phyloP scores from a whole-genome alignment of 2,888 invertebrate species.

The Pseudoips prasinana region DNA sequence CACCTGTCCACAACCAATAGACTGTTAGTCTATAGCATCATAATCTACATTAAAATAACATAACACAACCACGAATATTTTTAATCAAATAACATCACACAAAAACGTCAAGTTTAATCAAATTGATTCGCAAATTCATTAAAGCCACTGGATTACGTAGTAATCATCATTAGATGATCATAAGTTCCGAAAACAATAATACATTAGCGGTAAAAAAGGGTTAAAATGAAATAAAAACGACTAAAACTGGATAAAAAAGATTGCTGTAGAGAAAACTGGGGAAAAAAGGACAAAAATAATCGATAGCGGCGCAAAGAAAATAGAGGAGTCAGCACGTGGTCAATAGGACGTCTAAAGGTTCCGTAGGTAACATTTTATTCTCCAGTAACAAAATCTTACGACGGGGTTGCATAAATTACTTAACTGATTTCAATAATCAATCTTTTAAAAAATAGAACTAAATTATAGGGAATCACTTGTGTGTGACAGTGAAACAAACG shows the following conservation, averaged over 20 bases:
- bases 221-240: constrained; percentile 37
- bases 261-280: constrained; percentile 33
- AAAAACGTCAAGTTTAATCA: constrained; percentile 18
- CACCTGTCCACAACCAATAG: no score
- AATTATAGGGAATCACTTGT: no score
- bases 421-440: no score
- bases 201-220: constrained; percentile 37
- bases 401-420: no score
- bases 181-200: constrained; percentile 61
- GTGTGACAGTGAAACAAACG: no score
- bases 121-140: constrained; percentile 50
- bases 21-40: no score
- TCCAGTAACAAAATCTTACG: no score
- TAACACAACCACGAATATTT: no score
- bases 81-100: constrained; percentile 25
- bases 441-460: no score
- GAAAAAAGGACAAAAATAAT: constrained; percentile 36
- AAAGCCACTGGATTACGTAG: constrained; percentile 47
- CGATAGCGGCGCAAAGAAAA: constrained; percentile 31
- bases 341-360: constrained; percentile 21
- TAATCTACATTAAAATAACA: no score
- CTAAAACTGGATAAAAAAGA: constrained; percentile 24
- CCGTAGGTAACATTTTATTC: constrained; percentile 8
- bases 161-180: constrained; percentile 57
- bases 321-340: constrained; percentile 29